Base-by-base conservation (phyloP, 92 coral and sea anemone genomes). In the Phenganax marumi region DNA sequence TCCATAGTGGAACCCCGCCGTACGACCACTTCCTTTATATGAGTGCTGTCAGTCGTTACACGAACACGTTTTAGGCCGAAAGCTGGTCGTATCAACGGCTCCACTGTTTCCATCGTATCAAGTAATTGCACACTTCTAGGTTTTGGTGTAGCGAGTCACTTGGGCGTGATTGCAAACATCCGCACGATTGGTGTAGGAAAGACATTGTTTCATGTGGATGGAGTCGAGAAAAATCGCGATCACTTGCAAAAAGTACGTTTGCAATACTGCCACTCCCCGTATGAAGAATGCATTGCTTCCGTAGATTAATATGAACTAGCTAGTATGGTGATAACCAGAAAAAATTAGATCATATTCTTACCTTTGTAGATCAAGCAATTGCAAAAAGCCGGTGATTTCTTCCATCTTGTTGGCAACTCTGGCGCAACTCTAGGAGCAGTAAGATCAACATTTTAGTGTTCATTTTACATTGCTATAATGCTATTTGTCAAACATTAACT, bases 141-240 rank as follows among this genome's bases (percentile, higher is more conserved):
- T 33, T 95, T 95, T 92, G 98, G 98, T 0, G 82, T 95, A 43
- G 98, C 98, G 46, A 89, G 94, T 73, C 98, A 95, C 74, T 89
- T 95, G 47, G 98, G 98, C 46, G 98, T 95, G 19, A 81, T 92
- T 23, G 87, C 96, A 22, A 88, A 86, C 85, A 85, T 91, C 60
- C 92, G 97, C 11, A 95, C 98, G 12, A 89, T 95, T 69, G 98
- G 98, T 21, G 97, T 95, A 39, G 98, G 97, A 16, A 95, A 95
- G 82, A 92, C 88, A 12, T 91, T 95, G 16, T 92, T 95, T 57
- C 91, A 90, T 76, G 91, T 92, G 77, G 97, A 95, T 52, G 97
- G 98, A 6, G 85, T 92, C 74, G 89, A 91, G 83, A 90, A 87
- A 70, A 76, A 90, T 81, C 73, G 73, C 43, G 84, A 83, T 24